Evolutionary conservation across 2,888 invertebrate genomes (phyloP).

Genomic region (Euzetes globulus): DNA sequence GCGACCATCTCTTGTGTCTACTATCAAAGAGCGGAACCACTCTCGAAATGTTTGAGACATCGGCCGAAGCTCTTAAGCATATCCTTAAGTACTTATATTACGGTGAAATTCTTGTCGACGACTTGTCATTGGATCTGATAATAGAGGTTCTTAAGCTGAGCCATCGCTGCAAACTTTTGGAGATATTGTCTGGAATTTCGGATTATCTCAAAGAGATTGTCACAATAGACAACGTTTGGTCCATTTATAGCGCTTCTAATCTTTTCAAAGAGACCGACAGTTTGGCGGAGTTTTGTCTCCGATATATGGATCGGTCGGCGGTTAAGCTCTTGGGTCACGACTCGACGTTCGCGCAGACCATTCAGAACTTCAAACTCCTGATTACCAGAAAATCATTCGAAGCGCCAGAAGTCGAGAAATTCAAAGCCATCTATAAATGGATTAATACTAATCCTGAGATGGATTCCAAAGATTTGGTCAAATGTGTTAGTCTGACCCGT

Average conservation of each 20-base stretch:
- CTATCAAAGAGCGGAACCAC: neutral
- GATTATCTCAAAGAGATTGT: slow-evolving; percentile 12
- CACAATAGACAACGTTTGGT: slow-evolving; percentile 13
- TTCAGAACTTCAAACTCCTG: slow-evolving; percentile 1
- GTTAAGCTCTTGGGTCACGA: slow-evolving; percentile 7
- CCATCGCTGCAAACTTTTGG: neutral
- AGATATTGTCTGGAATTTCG: neutral
- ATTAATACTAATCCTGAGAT: slow-evolving; percentile 12
- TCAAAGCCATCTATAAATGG: slow-evolving; percentile 22
- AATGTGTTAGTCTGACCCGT: neutral
- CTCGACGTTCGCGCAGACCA: neutral
- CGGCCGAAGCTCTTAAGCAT: neutral
- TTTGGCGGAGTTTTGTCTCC: slow-evolving; percentile 6
- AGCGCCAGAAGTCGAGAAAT: slow-evolving; percentile 17
- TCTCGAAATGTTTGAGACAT: slow-evolving; percentile 1
- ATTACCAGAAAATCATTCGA: slow-evolving; percentile 10
- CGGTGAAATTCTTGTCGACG: neutral
- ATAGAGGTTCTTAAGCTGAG: neutral
- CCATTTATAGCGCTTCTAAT: neutral
- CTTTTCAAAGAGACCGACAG: slow-evolving; percentile 2
- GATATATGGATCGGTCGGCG: slow-evolving; percentile 16
- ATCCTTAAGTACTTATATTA: slow-evolving; percentile 15
- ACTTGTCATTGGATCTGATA: neutral
- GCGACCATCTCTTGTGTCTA: neutral
- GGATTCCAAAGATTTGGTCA: slow-evolving; percentile 13